Base-by-base conservation (phyloP, 2,888 invertebrate genomes). In the Napeogenes inachia region DNA sequence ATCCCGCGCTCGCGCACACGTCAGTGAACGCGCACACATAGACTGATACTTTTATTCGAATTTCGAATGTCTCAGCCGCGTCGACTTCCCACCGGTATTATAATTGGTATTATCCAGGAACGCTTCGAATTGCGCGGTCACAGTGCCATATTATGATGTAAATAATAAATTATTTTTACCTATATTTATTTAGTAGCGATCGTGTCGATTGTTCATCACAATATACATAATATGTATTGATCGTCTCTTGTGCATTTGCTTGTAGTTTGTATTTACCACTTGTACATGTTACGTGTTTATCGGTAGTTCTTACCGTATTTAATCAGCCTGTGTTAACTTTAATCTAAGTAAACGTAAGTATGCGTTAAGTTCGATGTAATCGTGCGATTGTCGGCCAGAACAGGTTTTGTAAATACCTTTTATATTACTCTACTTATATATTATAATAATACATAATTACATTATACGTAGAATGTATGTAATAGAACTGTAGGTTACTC, bases 71-170 rank as follows among this genome's bases (percentile, higher is more conserved):
- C 80, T 84, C 75, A 47, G 47, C 30, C 50, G 50, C 50, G 30
- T 81, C 78, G 80, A 86, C 79, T 87, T 89, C 89, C 89, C 89
- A 89, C 89, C 89, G 89, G 86, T 89, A 89, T 87, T 86, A 83
- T 89, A 87, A 90, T 90, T 90, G 89, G 89, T 88, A 87, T 87
- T 86, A 85, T 81, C 59, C 79, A 79, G 70, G 85, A 85, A 84
- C 50, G 50, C 30, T 47, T 21, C 50, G 50, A 6, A n/a, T 30
- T 21, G 50, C 50, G 50, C 50, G 50, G 30, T 50, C 50, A 30
- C 50, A 82, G 90, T 90, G 90, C 90, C 90, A 90, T 90, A 90
- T 90, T 88, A 87, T 89, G 85, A 80, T 89, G 89, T 89, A 90
- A 89, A 89, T 89, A 90, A 73, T 89, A 88, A 88, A 84, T 82